These are phyloP conservation scores for Fistularia tabacaria DNA, from an alignment of 2,797 vertebrate genomes.

Conservation along the genomic window DNA sequence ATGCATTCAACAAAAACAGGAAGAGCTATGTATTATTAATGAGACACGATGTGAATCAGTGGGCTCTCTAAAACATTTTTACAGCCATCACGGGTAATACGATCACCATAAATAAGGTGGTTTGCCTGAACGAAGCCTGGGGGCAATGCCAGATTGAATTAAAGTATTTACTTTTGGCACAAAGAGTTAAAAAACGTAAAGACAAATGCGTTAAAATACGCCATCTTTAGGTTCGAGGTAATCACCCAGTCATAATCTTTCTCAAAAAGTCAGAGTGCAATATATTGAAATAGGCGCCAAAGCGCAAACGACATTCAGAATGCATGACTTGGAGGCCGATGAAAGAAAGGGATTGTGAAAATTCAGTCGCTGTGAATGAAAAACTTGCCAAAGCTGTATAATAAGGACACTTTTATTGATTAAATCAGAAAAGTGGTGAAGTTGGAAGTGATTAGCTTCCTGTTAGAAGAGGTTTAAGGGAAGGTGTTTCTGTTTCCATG, in stretches of 20 bases:
- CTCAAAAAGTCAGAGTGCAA: slow-evolving; percentile 15
- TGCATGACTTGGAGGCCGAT: slow-evolving; percentile 23
- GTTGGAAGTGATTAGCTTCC: neutral
- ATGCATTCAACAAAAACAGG: slow-evolving; percentile 34
- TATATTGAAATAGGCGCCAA: slow-evolving; percentile 25
- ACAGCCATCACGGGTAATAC: slow-evolving; percentile 46
- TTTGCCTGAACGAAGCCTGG: slow-evolving; percentile 44
- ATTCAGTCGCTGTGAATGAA: too few species aligned
- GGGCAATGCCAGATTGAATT: slow-evolving; percentile 67
- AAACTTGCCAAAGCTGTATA: neutral
- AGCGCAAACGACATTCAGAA: slow-evolving; percentile 18
- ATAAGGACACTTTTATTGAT: neutral
- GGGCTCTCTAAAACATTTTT: slow-evolving; percentile 48
- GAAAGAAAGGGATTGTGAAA: neutral
- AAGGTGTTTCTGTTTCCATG: slow-evolving; percentile 10
- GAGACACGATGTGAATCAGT: slow-evolving; percentile 53
- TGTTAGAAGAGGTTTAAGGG: slow-evolving; percentile 4
- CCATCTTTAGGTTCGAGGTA: slow-evolving; percentile 41
- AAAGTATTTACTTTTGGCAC: slow-evolving; percentile 65
- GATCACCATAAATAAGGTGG: slow-evolving; percentile 64
- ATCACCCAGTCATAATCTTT: slow-evolving; percentile 36
- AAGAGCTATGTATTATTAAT: slow-evolving; percentile 66
- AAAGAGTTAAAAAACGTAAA: slow-evolving; percentile 27
- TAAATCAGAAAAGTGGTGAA: too few species aligned
- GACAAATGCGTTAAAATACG: slow-evolving; percentile 43